Evolutionary conservation across 35 echinoderm and acorn worm genomes (phyloP).

Genomic region (Patiria miniata): DNA sequence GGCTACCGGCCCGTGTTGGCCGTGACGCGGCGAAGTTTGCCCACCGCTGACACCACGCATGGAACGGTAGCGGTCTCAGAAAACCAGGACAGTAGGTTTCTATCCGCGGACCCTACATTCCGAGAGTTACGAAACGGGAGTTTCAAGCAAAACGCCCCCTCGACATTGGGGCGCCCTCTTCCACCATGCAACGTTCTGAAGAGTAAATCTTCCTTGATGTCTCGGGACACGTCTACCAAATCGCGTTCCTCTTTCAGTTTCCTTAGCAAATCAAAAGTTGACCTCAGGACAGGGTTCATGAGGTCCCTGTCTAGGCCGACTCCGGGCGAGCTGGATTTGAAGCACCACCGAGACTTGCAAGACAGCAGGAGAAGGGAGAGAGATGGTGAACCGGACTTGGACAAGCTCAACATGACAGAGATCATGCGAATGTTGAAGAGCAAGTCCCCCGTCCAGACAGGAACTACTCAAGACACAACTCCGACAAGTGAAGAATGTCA

Average conservation of each 20-base stretch:
- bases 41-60: background rate
- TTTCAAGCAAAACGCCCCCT: background rate
- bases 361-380: conserved; percentile 25
- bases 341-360: conserved; percentile 46
- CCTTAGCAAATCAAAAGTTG: conserved; percentile 7
- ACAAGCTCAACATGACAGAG: conserved; percentile 46
- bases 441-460: background rate
- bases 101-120: background rate
- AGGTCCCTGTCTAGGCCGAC: conserved; percentile 44
- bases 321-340: conserved; percentile 51
- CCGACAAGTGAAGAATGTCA: background rate
- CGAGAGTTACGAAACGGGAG: background rate
- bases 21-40: conserved; percentile 22
- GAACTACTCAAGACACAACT: background rate
- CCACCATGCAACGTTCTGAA: conserved; percentile 12
- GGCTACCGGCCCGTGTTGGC: conserved; percentile 37
- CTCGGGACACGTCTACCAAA: background rate
- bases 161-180: conserved; percentile 11
- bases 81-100: background rate
- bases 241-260: background rate
- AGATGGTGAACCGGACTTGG: background rate
- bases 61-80: background rate
- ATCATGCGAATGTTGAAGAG: conserved; percentile 38
- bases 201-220: background rate
- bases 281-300: conserved; percentile 54